Base-by-base conservation (phyloP, 2,888 invertebrate species). In the Petrolisthes cinctipes region DNA sequence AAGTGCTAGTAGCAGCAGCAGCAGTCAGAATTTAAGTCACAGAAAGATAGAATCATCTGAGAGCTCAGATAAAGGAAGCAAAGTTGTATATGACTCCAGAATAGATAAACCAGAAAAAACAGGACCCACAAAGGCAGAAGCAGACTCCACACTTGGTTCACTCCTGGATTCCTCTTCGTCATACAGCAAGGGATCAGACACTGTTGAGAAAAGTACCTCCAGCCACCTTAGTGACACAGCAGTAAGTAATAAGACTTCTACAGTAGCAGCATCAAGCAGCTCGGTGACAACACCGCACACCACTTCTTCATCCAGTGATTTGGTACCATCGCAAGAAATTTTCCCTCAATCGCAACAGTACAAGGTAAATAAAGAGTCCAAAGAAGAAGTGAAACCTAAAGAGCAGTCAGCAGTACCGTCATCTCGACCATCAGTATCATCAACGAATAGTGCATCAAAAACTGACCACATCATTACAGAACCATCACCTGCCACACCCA, bases 31-130 rank as follows among this genome's bases (percentile, higher is more conserved):
- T 5, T 56, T 66, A 51, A 88, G 83, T 37, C 87, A 88, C n/a
- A 88, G 87, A 66, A 88, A 88, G 66, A 51, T 81, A 23, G 87
- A 88, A 54, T 79, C 86, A 54, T 86, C 81, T 71, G 87, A 85
- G 17, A 85, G 76, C 51, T 37, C 73, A 66, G 88, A 85, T 5
- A 85, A 85, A 68, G 23, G 82, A 4, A 85, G 76, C 53, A 88
- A 85, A 78, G 61, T 81, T 4, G 54, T 82, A 9, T 82, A 20
- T 71, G 88, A 88, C 4, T 53, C 78, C 3, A 71, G 73, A 14
- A n/a, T n/a, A 23, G 88, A 88, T 1, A 88, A 88, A 37, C 56
- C 68, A 37, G 88, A 88, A 4, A 88, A 88, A 73, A 56, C 82
- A 4, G 68, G 76, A 9, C 78, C 88, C 23, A 82, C 82, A 0